Percentiles rank a stretch among this genome's conserved stretches.
These are phyloP conservation scores for Thripadectes ignobilis DNA, from an alignment of 2,797 vertebrate species.

Conservation along the genomic window DNA sequence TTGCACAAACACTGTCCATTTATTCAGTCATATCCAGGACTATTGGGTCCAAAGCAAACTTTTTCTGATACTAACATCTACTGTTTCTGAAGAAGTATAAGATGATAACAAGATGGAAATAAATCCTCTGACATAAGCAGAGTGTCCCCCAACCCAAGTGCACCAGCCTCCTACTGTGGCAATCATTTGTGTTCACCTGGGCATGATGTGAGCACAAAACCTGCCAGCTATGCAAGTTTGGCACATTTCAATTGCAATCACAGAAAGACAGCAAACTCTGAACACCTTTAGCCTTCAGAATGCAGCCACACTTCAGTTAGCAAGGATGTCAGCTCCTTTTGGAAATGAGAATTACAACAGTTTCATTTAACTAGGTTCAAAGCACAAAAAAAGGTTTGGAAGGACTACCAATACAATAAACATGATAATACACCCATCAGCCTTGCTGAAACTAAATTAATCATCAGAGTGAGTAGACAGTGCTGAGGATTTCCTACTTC, in stretches of 20 bases:
- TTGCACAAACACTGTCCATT: neutral
- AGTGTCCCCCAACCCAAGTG: neutral
- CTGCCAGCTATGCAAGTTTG: neutral
- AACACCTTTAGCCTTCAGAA: neutral
- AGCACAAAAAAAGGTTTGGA: neutral
- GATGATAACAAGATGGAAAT: neutral
- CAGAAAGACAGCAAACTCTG: neutral
- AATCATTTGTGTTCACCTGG: fast-evolving
- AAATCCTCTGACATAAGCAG: neutral
- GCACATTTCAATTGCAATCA: neutral
- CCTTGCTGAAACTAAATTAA: neutral
- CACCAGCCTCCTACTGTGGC: neutral
- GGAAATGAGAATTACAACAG: neutral
- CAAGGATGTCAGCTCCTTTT: neutral
- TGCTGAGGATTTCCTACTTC: neutral
- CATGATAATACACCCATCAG: neutral
- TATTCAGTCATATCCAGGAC: neutral
- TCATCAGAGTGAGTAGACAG: neutral
- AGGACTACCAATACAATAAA: neutral
- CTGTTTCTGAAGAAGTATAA: neutral
- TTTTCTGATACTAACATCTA: neutral
- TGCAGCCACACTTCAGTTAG: neutral
- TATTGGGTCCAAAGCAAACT: neutral
- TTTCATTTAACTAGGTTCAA: neutral
- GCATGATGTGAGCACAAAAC: neutral